A percentile compares a stretch with the other conserved stretches of the same genome.
These are phyloP conservation scores for Psittacula derbiana DNA, from an alignment of 2,797 vertebrate species.

Conservation along the genomic window DNA sequence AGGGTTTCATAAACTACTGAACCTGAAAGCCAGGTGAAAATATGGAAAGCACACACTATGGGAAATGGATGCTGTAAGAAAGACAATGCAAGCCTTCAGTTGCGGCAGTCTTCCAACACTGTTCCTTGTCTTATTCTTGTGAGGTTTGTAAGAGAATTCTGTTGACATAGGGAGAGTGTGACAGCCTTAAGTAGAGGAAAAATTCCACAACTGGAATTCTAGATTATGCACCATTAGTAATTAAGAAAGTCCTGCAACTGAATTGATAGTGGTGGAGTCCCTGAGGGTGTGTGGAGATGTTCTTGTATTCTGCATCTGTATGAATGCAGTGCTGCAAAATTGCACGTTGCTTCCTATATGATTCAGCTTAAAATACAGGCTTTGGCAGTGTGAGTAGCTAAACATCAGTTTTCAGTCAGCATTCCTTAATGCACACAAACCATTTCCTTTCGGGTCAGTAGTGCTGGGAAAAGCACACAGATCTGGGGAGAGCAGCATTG, in stretches of 20 bases:
- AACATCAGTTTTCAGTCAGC: not conserved
- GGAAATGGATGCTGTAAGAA: not conserved
- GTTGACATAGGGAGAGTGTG: accelerated
- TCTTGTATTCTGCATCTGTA: accelerated
- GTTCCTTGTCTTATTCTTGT: accelerated
- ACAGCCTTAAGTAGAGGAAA: not conserved
- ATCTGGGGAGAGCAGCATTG: accelerated
- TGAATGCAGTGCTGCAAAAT: not conserved
- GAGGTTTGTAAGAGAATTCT: not conserved
- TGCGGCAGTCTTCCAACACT: accelerated
- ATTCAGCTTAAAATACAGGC: not conserved
- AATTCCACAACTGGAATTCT: not conserved
- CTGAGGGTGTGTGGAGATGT: accelerated
- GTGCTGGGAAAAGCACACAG: not conserved
- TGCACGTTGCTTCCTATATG: accelerated
- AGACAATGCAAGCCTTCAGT: accelerated
- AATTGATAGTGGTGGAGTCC: accelerated
- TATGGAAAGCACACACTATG: accelerated
- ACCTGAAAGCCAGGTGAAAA: not conserved
- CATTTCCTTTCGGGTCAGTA: not conserved
- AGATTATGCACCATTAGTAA: accelerated
- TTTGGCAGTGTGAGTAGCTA: not conserved
- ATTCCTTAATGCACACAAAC: not conserved
- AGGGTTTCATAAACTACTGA: not conserved
- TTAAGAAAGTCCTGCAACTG: not conserved